phyloP scores from a whole-genome alignment of 1,140 invertebrate species.

The Drosophila mayri region DNA sequence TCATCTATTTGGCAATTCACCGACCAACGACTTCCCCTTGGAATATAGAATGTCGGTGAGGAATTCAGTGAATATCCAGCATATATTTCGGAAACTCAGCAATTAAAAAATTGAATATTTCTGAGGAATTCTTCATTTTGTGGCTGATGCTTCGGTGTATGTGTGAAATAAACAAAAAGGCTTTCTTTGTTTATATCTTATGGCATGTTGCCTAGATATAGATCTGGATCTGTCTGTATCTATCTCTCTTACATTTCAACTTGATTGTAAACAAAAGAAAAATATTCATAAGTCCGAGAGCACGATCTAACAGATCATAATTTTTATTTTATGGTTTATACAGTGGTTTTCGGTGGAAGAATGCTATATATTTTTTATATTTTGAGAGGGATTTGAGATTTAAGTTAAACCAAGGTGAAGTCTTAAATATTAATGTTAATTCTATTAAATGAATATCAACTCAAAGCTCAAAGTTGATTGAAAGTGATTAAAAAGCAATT shows the following conservation, averaged over 20 bases:
- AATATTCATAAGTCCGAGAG: constrained; percentile 57
- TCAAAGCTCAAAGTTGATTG: background rate
- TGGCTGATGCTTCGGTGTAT: background rate
- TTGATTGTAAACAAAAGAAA: constrained; percentile 54
- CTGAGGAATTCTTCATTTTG: constrained; percentile 44
- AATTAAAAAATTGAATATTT: constrained; percentile 48
- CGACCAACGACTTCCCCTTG: background rate
- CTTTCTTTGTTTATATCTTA: constrained; percentile 58
- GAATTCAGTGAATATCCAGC: constrained; percentile 12
- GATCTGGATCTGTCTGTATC: constrained; percentile 28
- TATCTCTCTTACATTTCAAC: constrained; percentile 28
- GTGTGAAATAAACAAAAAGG: constrained; percentile 60
- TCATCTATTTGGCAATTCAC: constrained; percentile 20
- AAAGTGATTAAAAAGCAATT: background rate
- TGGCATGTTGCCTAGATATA: constrained; percentile 42
- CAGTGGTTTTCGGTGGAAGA: constrained; percentile 14
- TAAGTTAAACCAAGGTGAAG: background rate
- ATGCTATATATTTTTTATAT: constrained; percentile 4
- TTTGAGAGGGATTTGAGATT: background rate
- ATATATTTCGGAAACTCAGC: constrained; percentile 7
- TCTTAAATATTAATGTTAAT: too few species aligned
- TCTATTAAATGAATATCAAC: background rate
- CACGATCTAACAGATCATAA: constrained; percentile 37
- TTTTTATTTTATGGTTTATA: constrained; percentile 39
- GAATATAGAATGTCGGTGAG: constrained; percentile 6